A percentile compares a stretch with the other conserved stretches of the same genome.
Conservation (phyloP, 2,888 invertebrate genomes). For the Mythimna pallens region DNA sequence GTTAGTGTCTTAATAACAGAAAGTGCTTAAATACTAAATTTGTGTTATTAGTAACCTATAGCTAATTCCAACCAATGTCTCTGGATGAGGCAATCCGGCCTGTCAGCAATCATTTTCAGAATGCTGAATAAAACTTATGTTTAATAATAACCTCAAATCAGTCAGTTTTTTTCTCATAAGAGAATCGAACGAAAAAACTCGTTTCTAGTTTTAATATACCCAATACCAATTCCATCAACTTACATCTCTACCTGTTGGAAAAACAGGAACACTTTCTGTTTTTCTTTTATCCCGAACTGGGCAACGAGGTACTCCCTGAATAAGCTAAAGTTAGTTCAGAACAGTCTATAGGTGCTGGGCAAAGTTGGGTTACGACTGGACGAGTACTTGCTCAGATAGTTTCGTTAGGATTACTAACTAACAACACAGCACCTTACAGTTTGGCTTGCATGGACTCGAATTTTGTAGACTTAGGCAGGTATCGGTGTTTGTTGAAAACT, state of each 20-base stretch:
- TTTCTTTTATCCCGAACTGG: constrained; percentile 28
- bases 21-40: too few species aligned
- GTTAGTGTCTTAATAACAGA: too few species aligned
- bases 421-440: constrained; percentile 33
- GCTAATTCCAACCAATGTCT: too few species aligned
- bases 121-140: too few species aligned
- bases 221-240: not conserved
- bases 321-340: constrained; percentile 44
- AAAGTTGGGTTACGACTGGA: constrained; percentile 50
- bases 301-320: constrained; percentile 21
- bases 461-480: not conserved
- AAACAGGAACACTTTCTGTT: constrained; percentile 31
- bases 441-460: constrained; percentile 7
- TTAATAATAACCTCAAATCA: too few species aligned
- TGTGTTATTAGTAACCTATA: too few species aligned
- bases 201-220: not conserved
- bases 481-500: not conserved
- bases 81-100: too few species aligned
- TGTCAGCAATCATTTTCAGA: too few species aligned
- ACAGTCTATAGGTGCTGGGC: constrained; percentile 28
- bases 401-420: constrained; percentile 37
- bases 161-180: not conserved
- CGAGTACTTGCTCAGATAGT: constrained; percentile 45
- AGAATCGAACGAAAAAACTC: not conserved
- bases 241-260: not conserved